These are phyloP conservation scores for Lepidurus couesii DNA, from an alignment of 1,140 invertebrate genomes.

Conservation along the genomic window DNA sequence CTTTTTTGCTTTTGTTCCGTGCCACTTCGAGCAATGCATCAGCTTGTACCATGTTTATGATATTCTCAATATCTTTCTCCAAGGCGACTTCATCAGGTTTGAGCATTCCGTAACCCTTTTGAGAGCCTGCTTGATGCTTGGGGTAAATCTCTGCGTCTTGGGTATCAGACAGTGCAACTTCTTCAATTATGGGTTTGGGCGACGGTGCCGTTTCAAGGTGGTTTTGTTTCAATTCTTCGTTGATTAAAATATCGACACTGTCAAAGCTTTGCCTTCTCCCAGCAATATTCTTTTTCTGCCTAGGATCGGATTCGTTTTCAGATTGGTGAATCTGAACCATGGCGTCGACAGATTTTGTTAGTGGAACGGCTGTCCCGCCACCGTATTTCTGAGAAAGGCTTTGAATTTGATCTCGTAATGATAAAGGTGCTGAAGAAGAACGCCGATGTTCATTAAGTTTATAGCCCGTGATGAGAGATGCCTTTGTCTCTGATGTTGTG, in stretches of 20 bases:
- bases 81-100: background rate
- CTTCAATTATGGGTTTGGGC: background rate
- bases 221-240: conserved; percentile 31
- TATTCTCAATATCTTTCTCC: conserved; percentile 26
- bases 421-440: conserved; percentile 12
- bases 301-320: background rate
- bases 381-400: background rate
- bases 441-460: background rate
- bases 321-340: conserved; percentile 25
- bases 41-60: conserved; percentile 23
- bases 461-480: background rate
- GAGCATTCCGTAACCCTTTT: background rate
- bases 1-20: conserved; percentile 21
- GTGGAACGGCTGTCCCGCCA: background rate
- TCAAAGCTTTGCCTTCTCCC: conserved; percentile 30
- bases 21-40: conserved; percentile 20
- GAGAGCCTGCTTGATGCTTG: background rate
- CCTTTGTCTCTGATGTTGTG: background rate
- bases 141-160: background rate
- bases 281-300: background rate
- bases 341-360: background rate
- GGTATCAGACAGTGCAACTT: background rate
- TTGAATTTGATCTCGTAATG: conserved; percentile 22
- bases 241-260: conserved; percentile 32
- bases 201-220: background rate